Conservation (phyloP, 1,140 invertebrate genomes). For the Telenomus remus region DNA sequence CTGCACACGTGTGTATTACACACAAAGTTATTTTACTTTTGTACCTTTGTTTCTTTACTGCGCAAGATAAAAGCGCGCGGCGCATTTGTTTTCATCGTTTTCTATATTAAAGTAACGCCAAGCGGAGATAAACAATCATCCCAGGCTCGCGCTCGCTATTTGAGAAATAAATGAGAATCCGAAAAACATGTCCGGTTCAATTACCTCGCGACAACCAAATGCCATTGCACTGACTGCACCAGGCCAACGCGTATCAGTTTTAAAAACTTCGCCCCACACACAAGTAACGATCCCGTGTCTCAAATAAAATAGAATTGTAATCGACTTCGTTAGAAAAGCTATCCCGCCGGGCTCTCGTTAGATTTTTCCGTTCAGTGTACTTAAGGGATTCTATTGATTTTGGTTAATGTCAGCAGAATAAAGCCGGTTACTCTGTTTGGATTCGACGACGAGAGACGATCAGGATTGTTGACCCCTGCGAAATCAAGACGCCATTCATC, state of each 20-base stretch:
- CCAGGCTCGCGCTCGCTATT: too few species aligned
- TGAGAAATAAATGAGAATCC: too few species aligned
- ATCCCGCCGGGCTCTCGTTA: conserved; percentile 1
- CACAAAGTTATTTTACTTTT: too few species aligned
- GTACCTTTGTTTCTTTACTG: too few species aligned
- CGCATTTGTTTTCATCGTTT: too few species aligned
- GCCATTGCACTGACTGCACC: too few species aligned
- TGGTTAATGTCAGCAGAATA: conserved; percentile 1
- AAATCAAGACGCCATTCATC: background rate
- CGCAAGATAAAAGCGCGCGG: too few species aligned
- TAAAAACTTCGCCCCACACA: background rate
- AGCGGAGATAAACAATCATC: too few species aligned
- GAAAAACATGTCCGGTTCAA: too few species aligned
- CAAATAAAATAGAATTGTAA: conserved; percentile 5
- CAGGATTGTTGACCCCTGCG: background rate
- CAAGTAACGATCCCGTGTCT: conserved; percentile 3
- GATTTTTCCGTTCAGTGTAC: conserved; percentile 3
- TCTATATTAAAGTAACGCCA: too few species aligned
- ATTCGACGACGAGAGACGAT: background rate
- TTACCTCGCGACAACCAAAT: too few species aligned
- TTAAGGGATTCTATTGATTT: conserved; percentile 7
- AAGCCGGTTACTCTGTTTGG: conserved; percentile 2
- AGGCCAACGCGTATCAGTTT: background rate
- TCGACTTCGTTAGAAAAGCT: conserved; percentile 2
- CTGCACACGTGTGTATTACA: too few species aligned